Conservation (phyloP, 1,140 invertebrate genomes). For the Pseudomyrmex flavicornis region DNA sequence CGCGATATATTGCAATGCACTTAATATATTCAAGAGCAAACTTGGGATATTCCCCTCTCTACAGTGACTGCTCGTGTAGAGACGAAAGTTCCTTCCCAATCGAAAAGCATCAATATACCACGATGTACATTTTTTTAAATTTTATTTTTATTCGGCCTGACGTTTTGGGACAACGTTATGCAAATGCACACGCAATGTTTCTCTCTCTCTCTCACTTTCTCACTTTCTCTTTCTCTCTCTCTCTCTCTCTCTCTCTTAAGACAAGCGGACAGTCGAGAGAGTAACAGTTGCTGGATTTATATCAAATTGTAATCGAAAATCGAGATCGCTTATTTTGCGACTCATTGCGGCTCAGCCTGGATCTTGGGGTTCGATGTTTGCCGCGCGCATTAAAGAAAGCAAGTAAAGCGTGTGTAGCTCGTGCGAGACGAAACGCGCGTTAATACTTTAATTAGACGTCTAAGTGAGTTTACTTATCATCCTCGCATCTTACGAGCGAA, state of each 20-base stretch:
- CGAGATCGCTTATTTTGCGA: constrained; percentile 42
- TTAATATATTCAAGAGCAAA: no score
- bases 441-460: constrained; percentile 61
- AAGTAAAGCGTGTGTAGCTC: constrained; percentile 38
- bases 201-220: background rate
- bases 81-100: no score
- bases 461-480: constrained; percentile 24
- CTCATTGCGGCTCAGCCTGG: constrained; percentile 66
- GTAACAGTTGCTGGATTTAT: constrained; percentile 66
- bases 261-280: constrained; percentile 30
- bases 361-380: background rate
- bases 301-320: constrained; percentile 75
- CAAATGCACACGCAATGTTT: background rate
- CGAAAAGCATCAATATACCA: no score
- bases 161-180: background rate
- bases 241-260: background rate
- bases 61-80: no score
- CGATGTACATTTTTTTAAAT: no score
- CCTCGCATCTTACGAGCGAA: constrained; percentile 1
- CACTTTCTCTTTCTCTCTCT: background rate
- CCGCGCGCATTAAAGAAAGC: background rate
- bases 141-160: no score
- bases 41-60: no score
- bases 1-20: no score
- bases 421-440: constrained; percentile 45